phyloP scores from a whole-genome alignment of 2,113 vertebrate genomes.

The Pseudorhombus dupliciocellatus region DNA sequence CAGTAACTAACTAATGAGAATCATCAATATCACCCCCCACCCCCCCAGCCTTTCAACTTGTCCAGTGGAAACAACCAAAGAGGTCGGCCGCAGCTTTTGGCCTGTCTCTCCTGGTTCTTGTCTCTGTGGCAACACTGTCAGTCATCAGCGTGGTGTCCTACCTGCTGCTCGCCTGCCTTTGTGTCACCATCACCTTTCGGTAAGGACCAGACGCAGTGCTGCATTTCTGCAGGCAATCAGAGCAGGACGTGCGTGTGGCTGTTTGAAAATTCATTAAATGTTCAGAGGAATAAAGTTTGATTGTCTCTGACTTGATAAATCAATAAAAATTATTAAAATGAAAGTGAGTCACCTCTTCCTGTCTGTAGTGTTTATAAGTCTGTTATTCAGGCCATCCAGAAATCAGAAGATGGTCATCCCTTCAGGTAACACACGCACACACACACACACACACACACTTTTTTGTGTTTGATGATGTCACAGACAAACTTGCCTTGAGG shows the following conservation, averaged over 20 bases:
- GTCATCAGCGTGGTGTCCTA: conserved; percentile 88
- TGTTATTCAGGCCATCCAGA: conserved; percentile 88
- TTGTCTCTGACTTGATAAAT: too few species aligned
- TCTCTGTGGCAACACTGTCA: conserved; percentile 87
- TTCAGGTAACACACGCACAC: conserved; percentile 81
- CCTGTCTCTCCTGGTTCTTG: conserved; percentile 80
- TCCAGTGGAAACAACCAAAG: conserved; percentile 85
- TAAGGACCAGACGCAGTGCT: conserved; percentile 1
- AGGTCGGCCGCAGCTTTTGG: conserved; percentile 81
- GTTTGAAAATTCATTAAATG: neutral
- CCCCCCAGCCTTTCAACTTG: conserved; percentile 75
- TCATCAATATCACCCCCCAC: too few species aligned
- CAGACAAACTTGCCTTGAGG: too few species aligned
- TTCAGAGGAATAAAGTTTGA: too few species aligned
- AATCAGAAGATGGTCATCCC: conserved; percentile 87
- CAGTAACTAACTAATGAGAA: neutral
- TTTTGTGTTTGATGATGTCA: too few species aligned
- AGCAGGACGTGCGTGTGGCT: neutral
- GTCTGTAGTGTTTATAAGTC: conserved; percentile 80
- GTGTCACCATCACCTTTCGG: conserved; percentile 88
- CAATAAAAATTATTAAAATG: too few species aligned
- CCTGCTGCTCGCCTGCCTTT: conserved; percentile 85
- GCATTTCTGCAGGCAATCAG: neutral
- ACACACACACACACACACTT: conserved; percentile 28
- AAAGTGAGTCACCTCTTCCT: conserved; percentile 3